Base-by-base conservation (phyloP, 2,888 invertebrate species). In the Heterodera filipjevi region DNA sequence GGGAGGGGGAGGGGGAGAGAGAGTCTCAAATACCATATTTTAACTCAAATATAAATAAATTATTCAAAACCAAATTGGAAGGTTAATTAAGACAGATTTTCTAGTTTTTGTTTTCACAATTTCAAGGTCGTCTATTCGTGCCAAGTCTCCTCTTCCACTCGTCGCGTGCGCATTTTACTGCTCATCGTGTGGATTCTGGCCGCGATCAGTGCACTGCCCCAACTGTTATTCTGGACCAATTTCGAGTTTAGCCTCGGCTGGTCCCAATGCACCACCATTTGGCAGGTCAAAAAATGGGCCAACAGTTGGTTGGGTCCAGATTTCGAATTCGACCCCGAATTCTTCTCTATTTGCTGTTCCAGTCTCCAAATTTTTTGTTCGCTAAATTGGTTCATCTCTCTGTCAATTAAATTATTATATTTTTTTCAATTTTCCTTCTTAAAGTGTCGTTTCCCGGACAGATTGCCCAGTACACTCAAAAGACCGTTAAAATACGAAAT, bases 151-250 rank as follows among this genome's bases (percentile, higher is more conserved):
- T n/a, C 83, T 6, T 84, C 84, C 39, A 84, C 82, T 3, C 79
- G 83, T n/a, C 80, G 86, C 19, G 85, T 85, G 1, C 81, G 83
- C n/a, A 35, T 81, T 59, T 59, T 87, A 78, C 71, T 85, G 32
- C 66, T 75, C 53, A 66, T 80, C 49, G 81, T 84, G 3, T 87
- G 87, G 87, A n/a, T 81, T 1, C 64, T 86, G 39, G 86, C 86
- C 0, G 80, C 83, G 35, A 14, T 85, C 71, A 83, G 86, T 80
- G 74, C 84, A 53, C 68, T 85, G n/a, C 87, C 87, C 16, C 87
- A 87, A 77, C 78, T 87, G 33, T 82, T 83, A 49, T 79, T 86
- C 49, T 87, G 87, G 85, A 85, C 84, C 8, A 77, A 82, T 39
- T 70, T 79, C 39, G 81, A 82, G 70, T 79, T 84, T 3, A 71